Evolutionary conservation across 2,888 invertebrate genomes (phyloP).

Genomic region (Chaitophorus viminalis): DNA sequence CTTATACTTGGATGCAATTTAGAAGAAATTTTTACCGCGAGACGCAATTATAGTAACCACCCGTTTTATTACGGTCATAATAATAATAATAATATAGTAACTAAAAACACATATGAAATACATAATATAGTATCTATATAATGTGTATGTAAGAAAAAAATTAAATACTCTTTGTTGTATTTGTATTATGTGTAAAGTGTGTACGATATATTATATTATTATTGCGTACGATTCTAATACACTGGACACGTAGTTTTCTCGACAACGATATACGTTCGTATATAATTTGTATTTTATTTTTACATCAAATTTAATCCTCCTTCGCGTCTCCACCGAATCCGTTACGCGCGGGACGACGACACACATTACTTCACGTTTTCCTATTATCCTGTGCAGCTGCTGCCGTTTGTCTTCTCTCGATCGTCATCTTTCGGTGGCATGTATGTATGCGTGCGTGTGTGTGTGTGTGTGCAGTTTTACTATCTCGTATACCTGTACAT

Average conservation of each 20-base stretch:
- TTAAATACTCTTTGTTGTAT: slow-evolving; percentile 20
- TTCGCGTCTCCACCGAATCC: background rate
- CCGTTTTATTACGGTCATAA: slow-evolving; percentile 20
- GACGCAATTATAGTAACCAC: no score
- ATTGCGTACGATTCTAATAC: background rate
- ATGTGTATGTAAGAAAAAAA: background rate
- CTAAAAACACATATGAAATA: background rate
- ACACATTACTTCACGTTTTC: slow-evolving; percentile 50
- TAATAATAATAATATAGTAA: slow-evolving; percentile 16
- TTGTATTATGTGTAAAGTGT: background rate
- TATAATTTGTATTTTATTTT: slow-evolving; percentile 16
- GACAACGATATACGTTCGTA: background rate
- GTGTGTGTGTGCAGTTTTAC: slow-evolving; percentile 27
- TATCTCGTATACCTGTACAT: background rate
- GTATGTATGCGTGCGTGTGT: no score
- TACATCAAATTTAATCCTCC: slow-evolving; percentile 28
- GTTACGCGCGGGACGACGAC: slow-evolving; percentile 15
- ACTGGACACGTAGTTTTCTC: background rate
- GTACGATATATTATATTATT: background rate
- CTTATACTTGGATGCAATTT: no score
- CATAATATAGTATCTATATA: background rate
- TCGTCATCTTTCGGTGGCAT: background rate
- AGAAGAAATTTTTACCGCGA: no score
- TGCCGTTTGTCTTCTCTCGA: slow-evolving; percentile 21
- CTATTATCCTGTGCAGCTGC: slow-evolving; percentile 32